Evolutionary conservation across 1,140 invertebrate genomes (phyloP), one percentile per base, ranked within the genome.

Genomic region (Aplysia californica): DNA sequence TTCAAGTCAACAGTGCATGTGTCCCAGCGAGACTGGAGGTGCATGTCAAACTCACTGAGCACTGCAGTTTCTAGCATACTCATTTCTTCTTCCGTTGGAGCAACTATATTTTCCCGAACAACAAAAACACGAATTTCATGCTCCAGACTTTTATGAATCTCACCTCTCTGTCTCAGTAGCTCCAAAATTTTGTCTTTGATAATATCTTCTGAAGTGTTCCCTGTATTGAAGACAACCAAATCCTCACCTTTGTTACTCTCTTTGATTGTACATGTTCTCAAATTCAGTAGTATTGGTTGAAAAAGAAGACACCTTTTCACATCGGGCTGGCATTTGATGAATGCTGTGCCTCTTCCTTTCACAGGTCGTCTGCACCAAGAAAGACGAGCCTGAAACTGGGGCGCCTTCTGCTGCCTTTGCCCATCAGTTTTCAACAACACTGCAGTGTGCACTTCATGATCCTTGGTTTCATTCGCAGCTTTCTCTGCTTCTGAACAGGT

Each of bases 311-410:
- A n/a, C 44, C 10, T 10, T 15, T 50, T 10, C 44, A 31, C 1
- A 72, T 39, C 29, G 1, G 72, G 72, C n/a, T 36, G 59, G 59
- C 59, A 65, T 20, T 31, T 41, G 23, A 75, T 66, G 31, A 75
- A 36, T 21, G 72, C 72, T 20, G 59, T 74, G 20, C 81, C 84
- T 73, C 70, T 68, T 20, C 82, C 84, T n/a, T 68, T 78, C 15
- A 77, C 75, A 4, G 69, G 69, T 36, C 84, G 59, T 64, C 79
- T 69, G 55, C 78, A 80, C 85, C 85, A 87, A 3, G 65, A 75
- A n/a, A 87, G 36, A 33, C 75, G 80, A 23, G 80, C 75, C 59
- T 77, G 78, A 68, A 84, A 84, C 36, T 68, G 35, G 31, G 15
- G 44, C 3, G 31, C 39, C 21, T 44, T 71, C 66, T 78, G 56